Evolutionary conservation across 2,888 invertebrate genomes (phyloP).

Genomic region (Perizoma affinitatum): DNA sequence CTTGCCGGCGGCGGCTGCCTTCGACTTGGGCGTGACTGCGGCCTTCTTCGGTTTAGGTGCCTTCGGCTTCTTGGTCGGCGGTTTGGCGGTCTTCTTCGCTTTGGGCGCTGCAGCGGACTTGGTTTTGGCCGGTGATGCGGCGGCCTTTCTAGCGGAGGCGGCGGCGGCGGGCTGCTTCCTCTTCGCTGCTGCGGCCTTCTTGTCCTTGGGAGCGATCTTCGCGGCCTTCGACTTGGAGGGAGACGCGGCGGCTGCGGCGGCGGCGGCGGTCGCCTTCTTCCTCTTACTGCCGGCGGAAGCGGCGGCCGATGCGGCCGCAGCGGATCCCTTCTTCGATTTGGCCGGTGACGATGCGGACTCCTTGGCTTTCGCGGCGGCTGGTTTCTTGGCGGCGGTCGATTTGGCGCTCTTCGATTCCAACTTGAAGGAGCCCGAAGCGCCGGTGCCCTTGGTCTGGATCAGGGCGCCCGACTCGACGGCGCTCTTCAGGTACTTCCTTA

Average conservation of each 20-base stretch:
- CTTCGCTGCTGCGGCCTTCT: too few species aligned
- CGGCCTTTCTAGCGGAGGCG: too few species aligned
- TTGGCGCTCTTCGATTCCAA: conserved; percentile 22
- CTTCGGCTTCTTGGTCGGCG: conserved; percentile 61
- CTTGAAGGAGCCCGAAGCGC: conserved; percentile 62
- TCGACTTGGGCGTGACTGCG: conserved; percentile 22
- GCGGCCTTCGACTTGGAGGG: conserved; percentile 9
- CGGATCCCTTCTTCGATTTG: conserved; percentile 39
- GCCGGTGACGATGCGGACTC: conserved; percentile 47
- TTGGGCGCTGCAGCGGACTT: conserved; percentile 48
- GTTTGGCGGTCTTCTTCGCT: conserved; percentile 48
- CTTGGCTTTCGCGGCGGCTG: conserved; percentile 45
- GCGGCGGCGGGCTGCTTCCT: too few species aligned
- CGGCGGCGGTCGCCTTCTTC: conserved; percentile 31
- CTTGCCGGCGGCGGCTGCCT: conserved; percentile 44
- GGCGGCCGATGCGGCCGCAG: conserved; percentile 38
- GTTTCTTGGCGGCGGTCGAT: conserved; percentile 37
- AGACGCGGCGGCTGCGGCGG: conserved; percentile 7
- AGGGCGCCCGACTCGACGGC: conserved; percentile 81
- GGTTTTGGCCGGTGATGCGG: conserved; percentile 16
- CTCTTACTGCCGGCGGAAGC: conserved; percentile 4
- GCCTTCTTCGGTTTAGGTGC: conserved; percentile 52
- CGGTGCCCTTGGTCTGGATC: conserved; percentile 83
- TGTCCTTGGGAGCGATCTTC: too few species aligned
- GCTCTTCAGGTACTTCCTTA: conserved; percentile 82